Evolutionary conservation across 2,888 invertebrate genomes (phyloP).

Genomic region (Druceiella hillmani): DNA sequence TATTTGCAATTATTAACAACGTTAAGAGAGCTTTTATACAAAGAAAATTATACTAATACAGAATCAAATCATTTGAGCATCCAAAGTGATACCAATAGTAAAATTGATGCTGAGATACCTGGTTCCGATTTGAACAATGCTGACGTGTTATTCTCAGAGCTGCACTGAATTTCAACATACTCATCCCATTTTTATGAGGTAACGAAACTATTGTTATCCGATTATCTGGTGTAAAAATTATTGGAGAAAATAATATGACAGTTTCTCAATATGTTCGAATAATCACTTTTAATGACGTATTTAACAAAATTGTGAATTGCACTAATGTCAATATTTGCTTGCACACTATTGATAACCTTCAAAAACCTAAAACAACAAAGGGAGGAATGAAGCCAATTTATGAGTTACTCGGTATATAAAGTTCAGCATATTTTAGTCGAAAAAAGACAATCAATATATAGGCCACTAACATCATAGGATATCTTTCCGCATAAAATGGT

Average conservation of each 20-base stretch:
- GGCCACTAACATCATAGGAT: neutral
- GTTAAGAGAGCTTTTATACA: no score
- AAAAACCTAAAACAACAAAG: neutral
- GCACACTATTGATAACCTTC: neutral
- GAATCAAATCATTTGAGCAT: slow-evolving; percentile 20
- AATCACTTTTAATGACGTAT: neutral
- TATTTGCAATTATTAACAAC: no score
- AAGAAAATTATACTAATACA: no score
- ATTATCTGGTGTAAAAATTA: neutral
- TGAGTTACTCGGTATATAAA: neutral
- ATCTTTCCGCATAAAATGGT: neutral
- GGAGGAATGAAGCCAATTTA: neutral
- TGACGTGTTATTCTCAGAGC: neutral
- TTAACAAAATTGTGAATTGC: neutral
- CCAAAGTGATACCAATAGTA: slow-evolving; percentile 20
- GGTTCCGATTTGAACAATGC: neutral
- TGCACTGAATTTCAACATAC: neutral
- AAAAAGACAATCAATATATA: neutral
- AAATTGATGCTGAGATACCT: neutral
- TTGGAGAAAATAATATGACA: neutral
- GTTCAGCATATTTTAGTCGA: neutral
- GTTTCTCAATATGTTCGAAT: neutral
- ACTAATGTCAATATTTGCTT: neutral
- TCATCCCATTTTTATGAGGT: neutral
- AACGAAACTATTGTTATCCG: neutral